Percentiles rank a stretch among this genome's conserved stretches.
phyloP scores from a whole-genome alignment of 2,113 vertebrate species.

The Aphelocoma coerulescens region DNA sequence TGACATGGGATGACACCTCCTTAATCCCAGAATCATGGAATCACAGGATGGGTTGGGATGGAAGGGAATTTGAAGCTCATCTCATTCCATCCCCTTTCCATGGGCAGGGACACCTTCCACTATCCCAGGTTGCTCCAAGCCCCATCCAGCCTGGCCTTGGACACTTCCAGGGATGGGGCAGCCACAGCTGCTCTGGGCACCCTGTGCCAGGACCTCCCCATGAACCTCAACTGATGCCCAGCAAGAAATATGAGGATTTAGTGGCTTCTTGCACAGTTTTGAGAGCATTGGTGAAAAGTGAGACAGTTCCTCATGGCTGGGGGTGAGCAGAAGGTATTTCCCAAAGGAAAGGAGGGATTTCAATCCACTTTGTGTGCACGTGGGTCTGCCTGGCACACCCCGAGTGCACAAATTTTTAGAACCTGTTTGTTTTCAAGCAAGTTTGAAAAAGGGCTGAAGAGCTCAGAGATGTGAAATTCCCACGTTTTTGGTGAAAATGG shows the following conservation, averaged over 20 bases:
- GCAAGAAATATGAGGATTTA: neutral
- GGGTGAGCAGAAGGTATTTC: neutral
- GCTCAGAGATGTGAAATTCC: neutral
- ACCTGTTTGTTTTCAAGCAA: neutral
- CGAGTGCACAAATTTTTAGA: neutral
- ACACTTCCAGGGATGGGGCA: neutral
- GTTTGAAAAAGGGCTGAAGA: neutral
- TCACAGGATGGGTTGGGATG: neutral
- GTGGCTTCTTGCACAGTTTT: neutral
- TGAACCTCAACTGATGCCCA: neutral
- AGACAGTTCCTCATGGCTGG: neutral
- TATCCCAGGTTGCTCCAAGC: neutral
- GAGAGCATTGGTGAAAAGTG: neutral
- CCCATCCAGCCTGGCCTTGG: neutral
- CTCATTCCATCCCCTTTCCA: neutral
- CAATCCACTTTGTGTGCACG: neutral
- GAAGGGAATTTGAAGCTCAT: neutral
- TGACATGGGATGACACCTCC: neutral
- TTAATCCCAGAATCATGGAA: neutral
- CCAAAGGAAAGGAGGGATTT: neutral
- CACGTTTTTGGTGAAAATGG: neutral
- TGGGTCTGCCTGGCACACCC: neutral
- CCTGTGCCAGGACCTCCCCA: neutral
- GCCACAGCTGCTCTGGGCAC: neutral
- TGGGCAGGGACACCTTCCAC: neutral